phyloP scores from a whole-genome alignment of 2,113 vertebrate species.

The Talpa occidentalis region DNA sequence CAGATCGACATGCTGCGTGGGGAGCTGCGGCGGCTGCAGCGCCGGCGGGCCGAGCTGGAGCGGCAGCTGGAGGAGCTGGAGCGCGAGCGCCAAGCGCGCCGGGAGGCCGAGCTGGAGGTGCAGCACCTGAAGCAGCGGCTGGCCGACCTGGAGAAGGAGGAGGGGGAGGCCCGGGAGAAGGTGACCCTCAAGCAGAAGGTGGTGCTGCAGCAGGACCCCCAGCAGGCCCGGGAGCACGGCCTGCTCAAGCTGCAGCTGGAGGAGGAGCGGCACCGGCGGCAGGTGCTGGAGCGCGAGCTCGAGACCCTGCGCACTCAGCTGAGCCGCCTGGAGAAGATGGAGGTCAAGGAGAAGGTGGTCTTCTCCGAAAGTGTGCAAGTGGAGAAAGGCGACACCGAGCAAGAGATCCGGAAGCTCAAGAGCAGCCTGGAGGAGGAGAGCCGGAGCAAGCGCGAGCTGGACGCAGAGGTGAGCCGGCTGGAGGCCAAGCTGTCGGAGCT shows the following conservation, averaged over 20 bases:
- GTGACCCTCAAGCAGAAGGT: slow-evolving; percentile 97
- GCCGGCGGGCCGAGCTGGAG: slow-evolving; percentile 91
- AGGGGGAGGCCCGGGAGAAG: slow-evolving; percentile 92
- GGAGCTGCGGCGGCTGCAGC: slow-evolving; percentile 92
- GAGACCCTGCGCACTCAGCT: slow-evolving; percentile 91
- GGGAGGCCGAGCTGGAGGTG: slow-evolving; percentile 95
- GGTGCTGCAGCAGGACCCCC: slow-evolving; percentile 96
- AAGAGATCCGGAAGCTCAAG: slow-evolving; percentile 93
- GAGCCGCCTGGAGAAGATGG: slow-evolving; percentile 90
- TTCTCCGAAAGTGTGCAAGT: slow-evolving; percentile 96
- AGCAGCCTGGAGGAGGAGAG: slow-evolving; percentile 93
- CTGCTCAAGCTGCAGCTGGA: slow-evolving; percentile 94
- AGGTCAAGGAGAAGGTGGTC: slow-evolving; percentile 96
- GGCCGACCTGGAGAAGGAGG: slow-evolving; percentile 89
- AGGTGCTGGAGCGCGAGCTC: slow-evolving; percentile 92
- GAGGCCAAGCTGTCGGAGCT: slow-evolving; percentile 91
- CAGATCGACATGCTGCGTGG: slow-evolving; percentile 91
- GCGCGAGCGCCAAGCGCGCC: slow-evolving; percentile 91
- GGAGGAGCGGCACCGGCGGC: slow-evolving; percentile 93
- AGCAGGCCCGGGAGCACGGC: slow-evolving; percentile 96
- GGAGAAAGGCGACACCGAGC: slow-evolving; percentile 93
- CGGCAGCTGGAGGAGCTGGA: slow-evolving; percentile 94
- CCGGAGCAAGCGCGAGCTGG: slow-evolving; percentile 89
- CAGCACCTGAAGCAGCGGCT: slow-evolving; percentile 92
- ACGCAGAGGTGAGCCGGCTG: slow-evolving; percentile 88